phyloP scores from a whole-genome alignment of 2,797 vertebrate genomes.

The Squalus acanthias region DNA sequence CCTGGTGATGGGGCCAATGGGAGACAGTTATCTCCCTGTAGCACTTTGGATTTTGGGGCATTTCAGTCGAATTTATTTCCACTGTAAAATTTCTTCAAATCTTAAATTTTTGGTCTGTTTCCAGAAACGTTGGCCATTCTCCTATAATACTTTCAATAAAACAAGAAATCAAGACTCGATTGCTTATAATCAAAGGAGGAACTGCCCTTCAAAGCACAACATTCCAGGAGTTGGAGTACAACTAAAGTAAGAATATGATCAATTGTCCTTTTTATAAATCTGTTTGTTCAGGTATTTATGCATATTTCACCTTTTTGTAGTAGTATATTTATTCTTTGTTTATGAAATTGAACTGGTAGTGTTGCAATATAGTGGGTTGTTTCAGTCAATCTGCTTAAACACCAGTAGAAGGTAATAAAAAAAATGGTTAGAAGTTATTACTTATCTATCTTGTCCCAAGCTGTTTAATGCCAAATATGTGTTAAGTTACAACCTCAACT shows the following conservation, averaged over 20 bases:
- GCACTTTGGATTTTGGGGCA: not conserved
- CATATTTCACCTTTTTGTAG: not conserved
- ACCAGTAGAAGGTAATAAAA: not conserved
- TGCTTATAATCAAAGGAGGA: constrained; percentile 33
- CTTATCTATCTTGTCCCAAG: not conserved
- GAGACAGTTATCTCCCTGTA: not conserved
- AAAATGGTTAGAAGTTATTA: not conserved
- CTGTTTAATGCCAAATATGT: not conserved
- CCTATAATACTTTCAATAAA: constrained; percentile 31
- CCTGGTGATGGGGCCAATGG: not conserved
- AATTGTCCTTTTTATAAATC: not conserved
- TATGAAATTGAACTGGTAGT: not conserved
- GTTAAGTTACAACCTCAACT: not conserved
- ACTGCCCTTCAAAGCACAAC: not conserved
- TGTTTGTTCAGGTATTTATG: not conserved
- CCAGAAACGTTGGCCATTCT: constrained; percentile 17
- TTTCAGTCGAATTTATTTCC: not conserved
- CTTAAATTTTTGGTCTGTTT: constrained; percentile 19
- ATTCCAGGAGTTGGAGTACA: not conserved
- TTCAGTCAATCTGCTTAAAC: not conserved
- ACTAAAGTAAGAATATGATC: constrained; percentile 13
- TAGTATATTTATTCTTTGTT: not conserved
- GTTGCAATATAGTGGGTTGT: not conserved
- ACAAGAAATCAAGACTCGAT: constrained; percentile 22
- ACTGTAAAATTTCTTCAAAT: not conserved